These are phyloP conservation scores for Eilema griseolum DNA, from an alignment of 2,888 invertebrate genomes.

Conservation along the genomic window DNA sequence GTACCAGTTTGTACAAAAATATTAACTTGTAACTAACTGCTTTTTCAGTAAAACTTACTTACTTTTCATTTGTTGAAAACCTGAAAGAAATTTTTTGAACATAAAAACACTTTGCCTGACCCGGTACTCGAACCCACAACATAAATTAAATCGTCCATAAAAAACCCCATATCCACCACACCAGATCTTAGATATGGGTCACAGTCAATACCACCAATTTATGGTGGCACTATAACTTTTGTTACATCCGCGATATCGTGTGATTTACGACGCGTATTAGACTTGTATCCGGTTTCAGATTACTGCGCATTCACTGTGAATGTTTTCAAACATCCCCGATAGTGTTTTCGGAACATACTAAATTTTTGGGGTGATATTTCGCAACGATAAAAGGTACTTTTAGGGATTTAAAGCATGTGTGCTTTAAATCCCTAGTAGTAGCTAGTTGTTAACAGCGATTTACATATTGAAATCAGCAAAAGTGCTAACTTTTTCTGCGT, in stretches of 20 bases:
- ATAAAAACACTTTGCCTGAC: neutral
- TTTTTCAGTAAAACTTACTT: too few relatives aligned
- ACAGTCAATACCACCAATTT: constrained; percentile 68
- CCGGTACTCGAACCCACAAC: neutral
- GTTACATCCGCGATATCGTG: constrained; percentile 66
- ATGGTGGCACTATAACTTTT: constrained; percentile 72
- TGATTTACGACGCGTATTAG: constrained; percentile 71
- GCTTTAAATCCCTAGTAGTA: too few relatives aligned
- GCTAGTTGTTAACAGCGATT: neutral
- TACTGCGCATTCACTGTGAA: constrained; percentile 55
- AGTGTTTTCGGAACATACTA: constrained; percentile 21
- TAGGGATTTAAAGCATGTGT: neutral
- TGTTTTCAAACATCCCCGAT: constrained; percentile 45
- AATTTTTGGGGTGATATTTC: constrained; percentile 18
- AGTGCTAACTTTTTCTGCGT: neutral
- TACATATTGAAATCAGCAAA: neutral
- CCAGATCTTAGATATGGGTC: constrained; percentile 45
- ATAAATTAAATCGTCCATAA: neutral
- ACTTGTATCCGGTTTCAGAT: constrained; percentile 60
- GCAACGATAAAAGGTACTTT: constrained; percentile 9
- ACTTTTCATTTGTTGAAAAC: too few relatives aligned
- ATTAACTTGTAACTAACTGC: too few relatives aligned
- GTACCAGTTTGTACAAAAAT: too few relatives aligned
- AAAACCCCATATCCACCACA: constrained; percentile 24
- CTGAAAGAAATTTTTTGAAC: neutral